These are phyloP conservation scores for Chitala chitala DNA, from an alignment of 2,113 vertebrate species.

Conservation along the genomic window DNA sequence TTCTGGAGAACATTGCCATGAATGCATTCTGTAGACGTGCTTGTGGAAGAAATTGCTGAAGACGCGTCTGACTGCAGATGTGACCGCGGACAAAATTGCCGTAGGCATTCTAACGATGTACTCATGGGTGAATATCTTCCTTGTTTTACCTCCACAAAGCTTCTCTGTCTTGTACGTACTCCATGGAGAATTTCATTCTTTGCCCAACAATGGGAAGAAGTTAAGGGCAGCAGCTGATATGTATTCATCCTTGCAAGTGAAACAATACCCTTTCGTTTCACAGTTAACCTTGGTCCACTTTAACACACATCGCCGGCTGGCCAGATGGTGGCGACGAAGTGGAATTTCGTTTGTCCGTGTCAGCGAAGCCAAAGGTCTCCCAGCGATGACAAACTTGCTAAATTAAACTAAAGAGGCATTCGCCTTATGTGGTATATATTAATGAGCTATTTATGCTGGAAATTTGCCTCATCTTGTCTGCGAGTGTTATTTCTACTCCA, in stretches of 20 bases:
- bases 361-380: conserved; percentile 49
- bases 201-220: no score
- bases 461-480: conserved; percentile 49
- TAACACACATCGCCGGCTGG: conserved; percentile 33
- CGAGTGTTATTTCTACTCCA: conserved; percentile 50
- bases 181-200: conserved; percentile 33
- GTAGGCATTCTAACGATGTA: no score
- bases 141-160: not conserved
- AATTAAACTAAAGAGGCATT: conserved; percentile 42
- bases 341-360: conserved; percentile 51
- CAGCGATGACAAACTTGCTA: conserved; percentile 47
- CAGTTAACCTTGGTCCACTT: conserved; percentile 49
- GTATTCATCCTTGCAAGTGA: not conserved
- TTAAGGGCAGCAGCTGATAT: not conserved
- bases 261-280: conserved; percentile 44
- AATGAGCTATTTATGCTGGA: conserved; percentile 57
- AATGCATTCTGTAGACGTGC: no score
- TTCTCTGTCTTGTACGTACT: not conserved
- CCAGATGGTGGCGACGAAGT: conserved; percentile 47
- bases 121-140: no score
- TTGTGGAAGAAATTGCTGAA: no score
- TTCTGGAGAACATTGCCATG: no score
- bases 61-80: no score
- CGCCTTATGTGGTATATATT: conserved; percentile 44
- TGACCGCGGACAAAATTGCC: no score